Percentiles rank a stretch among this genome's conserved stretches.
These are phyloP conservation scores for Rhineura floridana DNA, from an alignment of 2,113 vertebrate species.

Conservation along the genomic window DNA sequence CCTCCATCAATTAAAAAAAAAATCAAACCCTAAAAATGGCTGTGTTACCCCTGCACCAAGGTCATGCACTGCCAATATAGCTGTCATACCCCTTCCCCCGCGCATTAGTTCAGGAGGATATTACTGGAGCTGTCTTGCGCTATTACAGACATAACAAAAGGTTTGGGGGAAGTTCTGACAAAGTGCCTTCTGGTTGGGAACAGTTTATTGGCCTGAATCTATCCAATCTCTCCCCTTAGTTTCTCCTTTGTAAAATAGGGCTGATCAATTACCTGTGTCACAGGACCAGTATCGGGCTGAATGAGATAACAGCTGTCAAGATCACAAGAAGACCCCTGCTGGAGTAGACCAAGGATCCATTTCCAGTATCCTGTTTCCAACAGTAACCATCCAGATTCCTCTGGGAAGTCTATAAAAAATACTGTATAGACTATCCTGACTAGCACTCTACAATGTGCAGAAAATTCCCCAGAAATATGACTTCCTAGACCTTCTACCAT, in stretches of 20 bases:
- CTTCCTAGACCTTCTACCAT: background rate
- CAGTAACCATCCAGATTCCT: background rate
- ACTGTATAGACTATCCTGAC: background rate
- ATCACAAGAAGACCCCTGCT: no score
- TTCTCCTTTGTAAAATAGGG: background rate
- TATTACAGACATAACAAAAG: background rate
- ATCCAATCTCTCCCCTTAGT: background rate
- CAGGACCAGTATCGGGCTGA: background rate
- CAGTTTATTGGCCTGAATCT: background rate
- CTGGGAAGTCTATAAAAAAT: background rate
- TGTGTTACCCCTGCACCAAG: background rate
- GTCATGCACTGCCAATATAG: no score
- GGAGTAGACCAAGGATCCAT: background rate
- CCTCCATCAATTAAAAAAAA: background rate
- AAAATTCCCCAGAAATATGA: background rate
- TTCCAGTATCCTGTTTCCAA: background rate
- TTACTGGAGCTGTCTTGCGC: background rate
- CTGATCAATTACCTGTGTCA: background rate
- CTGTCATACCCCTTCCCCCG: no score
- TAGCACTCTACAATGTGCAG: background rate
- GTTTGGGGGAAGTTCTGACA: background rate
- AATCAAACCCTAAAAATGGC: background rate
- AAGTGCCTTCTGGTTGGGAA: background rate
- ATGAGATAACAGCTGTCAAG: background rate
- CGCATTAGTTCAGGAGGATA: no score